Evolutionary conservation across 2,797 vertebrate species (phyloP), one percentile per base, ranked within the genome.

Genomic region (Rhinogobio ventralis): DNA sequence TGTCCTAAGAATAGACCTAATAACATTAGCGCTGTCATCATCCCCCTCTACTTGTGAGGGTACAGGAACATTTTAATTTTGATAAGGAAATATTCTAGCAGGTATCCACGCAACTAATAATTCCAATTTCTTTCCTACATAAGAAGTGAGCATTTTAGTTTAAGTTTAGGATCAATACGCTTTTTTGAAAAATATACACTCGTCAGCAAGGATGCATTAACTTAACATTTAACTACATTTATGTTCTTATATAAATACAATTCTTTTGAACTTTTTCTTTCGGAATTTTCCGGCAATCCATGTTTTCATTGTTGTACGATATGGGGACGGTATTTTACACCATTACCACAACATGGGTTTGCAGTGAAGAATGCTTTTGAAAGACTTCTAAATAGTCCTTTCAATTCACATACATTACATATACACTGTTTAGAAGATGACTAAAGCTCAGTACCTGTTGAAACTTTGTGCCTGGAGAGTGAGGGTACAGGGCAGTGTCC

Each of bases 381-480:
- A 55, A 77, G n/a, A n/a, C 8, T 60, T 76, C 15, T 0, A 51
- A 39, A 39, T 17, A 14, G 6, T 15, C 4, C 11, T 55, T 39
- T 39, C 49, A 57, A 6, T 25, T 62, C 53, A 62, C 17, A 79
- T 19, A 46, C 23, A 53, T 30, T 14, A 23, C 30, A 51, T n/a
- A 28, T 23, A 28, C 30, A 71, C 19, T 9, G 45, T 33, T 60
- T 46, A 51, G 51, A 20, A 49, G 2, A 66, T 11, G 39, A 64
- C 62, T 73, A 13, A 30, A 73, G 46, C 28, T 42, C 19, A 64
- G 39, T 96, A 99, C 98, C 97, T 98, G 98, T 90, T 98, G 98
- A 95, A 96, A 99, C 89, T 98, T 97, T 81, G 97, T 97, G 92
- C 97, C 97, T 92, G 98, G 97, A 93, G 98, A 98, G 93, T 99